These are phyloP conservation scores for Prenolepis imparis DNA, from an alignment of 2,888 invertebrate genomes.

Conservation along the genomic window DNA sequence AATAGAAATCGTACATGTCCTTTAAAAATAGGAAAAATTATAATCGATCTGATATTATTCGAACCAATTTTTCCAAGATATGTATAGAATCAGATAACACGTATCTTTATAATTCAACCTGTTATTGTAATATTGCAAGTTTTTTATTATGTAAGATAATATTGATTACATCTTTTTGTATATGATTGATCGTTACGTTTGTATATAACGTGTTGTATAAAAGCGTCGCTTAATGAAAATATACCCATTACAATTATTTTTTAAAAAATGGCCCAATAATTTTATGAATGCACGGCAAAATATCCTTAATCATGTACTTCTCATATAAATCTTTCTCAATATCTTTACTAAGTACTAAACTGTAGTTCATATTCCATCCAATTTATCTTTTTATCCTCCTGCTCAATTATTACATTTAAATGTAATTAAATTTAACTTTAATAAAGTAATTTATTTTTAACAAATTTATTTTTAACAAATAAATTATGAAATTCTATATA, in stretches of 20 bases:
- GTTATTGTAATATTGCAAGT: slow-evolving; percentile 66
- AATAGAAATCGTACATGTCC: slow-evolving; percentile 46
- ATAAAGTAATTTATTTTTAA: slow-evolving; percentile 21
- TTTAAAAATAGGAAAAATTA: background rate
- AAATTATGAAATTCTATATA: background rate
- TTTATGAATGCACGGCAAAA: background rate
- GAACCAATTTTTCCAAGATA: slow-evolving; percentile 49
- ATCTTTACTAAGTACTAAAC: background rate
- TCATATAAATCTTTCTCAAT: background rate
- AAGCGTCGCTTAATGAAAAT: slow-evolving; percentile 78
- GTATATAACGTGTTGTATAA: slow-evolving; percentile 81
- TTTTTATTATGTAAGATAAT: slow-evolving; percentile 79
- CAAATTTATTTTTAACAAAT: slow-evolving; percentile 18
- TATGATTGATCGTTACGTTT: slow-evolving; percentile 80
- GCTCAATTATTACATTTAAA: background rate
- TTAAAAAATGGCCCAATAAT: slow-evolving; percentile 69
- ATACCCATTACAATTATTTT: slow-evolving; percentile 80
- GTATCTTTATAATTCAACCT: slow-evolving; percentile 41
- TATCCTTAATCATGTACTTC: background rate
- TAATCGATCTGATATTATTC: slow-evolving; percentile 44
- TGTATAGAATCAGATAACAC: slow-evolving; percentile 50
- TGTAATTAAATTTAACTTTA: background rate
- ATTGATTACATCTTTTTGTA: slow-evolving; percentile 77
- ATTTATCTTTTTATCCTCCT: background rate
- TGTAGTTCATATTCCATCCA: background rate